These are phyloP conservation scores for Cydia fagiglandana DNA, from an alignment of 1,140 invertebrate species.

Conservation along the genomic window DNA sequence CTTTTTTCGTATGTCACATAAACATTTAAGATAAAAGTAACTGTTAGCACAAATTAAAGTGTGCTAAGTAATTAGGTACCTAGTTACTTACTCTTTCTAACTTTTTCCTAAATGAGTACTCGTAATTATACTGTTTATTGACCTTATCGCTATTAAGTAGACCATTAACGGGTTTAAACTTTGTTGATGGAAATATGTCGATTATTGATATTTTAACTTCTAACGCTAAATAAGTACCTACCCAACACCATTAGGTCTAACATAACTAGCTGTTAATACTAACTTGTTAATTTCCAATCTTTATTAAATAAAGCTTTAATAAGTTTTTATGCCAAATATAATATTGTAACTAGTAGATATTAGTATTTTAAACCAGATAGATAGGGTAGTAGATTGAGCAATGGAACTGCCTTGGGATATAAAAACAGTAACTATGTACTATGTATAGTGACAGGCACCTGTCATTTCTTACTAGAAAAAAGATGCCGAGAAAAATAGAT, in stretches of 20 bases:
- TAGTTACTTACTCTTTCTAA: background rate
- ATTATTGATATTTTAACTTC: background rate
- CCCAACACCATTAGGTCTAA: background rate
- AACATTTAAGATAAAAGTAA: background rate
- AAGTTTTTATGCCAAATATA: no score
- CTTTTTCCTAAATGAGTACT: constrained; percentile 20
- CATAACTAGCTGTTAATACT: background rate
- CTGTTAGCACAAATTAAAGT: constrained; percentile 12
- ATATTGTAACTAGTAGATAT: no score
- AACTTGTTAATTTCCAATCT: background rate
- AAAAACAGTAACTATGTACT: no score
- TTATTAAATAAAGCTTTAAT: background rate
- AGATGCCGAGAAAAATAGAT: no score
- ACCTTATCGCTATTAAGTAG: constrained; percentile 9
- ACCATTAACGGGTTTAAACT: constrained; percentile 9
- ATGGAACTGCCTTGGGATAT: no score
- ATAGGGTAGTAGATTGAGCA: no score
- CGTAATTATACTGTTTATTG: constrained; percentile 14
- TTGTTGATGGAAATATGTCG: background rate
- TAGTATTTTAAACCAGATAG: no score
- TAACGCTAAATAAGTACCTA: background rate
- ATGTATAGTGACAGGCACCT: no score
- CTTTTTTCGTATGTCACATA: no score
- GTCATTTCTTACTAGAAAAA: no score
- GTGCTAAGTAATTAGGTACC: constrained; percentile 8